These are phyloP conservation scores for Danio kyathit DNA, from an alignment of 2,797 vertebrate genomes.

Conservation along the genomic window DNA sequence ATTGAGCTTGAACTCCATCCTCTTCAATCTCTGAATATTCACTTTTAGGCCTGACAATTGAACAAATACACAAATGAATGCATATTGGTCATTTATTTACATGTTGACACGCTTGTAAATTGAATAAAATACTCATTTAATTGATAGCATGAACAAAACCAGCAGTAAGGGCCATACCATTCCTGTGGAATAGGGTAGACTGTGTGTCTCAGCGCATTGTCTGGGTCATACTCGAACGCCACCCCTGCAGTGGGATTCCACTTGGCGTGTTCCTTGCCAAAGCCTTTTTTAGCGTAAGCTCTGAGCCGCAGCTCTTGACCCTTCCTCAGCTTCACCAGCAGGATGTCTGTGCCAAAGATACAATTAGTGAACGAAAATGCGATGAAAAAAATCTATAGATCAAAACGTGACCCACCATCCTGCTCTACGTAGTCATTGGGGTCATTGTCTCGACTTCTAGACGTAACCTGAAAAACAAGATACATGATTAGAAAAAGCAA, in stretches of 20 bases:
- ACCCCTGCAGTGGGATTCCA: constrained; percentile 98
- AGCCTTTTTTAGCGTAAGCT: constrained; percentile 97
- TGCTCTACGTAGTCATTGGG: constrained; percentile 97
- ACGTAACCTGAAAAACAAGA: constrained; percentile 86
- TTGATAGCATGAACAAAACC: not conserved
- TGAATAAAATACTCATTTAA: not conserved
- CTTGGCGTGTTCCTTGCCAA: constrained; percentile 98
- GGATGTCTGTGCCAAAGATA: constrained; percentile 82
- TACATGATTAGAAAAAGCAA: not conserved
- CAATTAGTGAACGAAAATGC: not conserved
- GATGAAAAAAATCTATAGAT: not conserved
- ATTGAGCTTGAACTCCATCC: constrained; percentile 92
- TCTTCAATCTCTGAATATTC: constrained; percentile 98
- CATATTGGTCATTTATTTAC: not conserved
- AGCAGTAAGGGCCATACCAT: constrained; percentile 78
- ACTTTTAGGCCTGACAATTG: constrained; percentile 90
- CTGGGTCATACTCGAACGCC: constrained; percentile 96
- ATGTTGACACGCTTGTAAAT: too few species aligned
- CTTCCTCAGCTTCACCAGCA: constrained; percentile 96
- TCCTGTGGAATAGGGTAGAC: constrained; percentile 96
- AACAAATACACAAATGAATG: not conserved
- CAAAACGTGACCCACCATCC: constrained; percentile 82
- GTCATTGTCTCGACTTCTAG: constrained; percentile 94
- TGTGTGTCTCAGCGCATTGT: constrained; percentile 94
- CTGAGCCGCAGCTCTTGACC: constrained; percentile 94